These are phyloP conservation scores for Phylloscopus whistleri DNA, from an alignment of 2,113 vertebrate genomes.

Conservation along the genomic window DNA sequence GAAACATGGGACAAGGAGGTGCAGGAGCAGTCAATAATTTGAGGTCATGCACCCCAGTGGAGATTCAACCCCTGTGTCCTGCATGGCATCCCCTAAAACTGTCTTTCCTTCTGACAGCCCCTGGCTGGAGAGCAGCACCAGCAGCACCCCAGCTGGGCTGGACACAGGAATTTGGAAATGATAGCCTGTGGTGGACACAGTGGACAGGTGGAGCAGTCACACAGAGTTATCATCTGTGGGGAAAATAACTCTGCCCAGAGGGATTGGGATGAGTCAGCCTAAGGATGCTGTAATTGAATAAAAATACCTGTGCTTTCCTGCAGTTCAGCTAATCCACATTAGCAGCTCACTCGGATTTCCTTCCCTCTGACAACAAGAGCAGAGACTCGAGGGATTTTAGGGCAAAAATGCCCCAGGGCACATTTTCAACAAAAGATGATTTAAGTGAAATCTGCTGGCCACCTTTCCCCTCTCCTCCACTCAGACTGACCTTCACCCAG, in stretches of 20 bases:
- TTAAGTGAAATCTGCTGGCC: background rate
- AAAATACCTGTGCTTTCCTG: background rate
- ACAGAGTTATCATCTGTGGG: background rate
- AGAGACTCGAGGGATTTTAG: background rate
- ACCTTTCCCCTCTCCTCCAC: background rate
- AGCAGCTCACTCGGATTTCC: background rate
- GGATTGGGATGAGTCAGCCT: background rate
- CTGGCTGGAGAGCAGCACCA: background rate
- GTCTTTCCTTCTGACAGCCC: background rate
- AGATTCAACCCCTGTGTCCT: background rate
- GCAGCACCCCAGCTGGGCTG: background rate
- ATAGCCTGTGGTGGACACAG: background rate
- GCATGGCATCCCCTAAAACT: background rate
- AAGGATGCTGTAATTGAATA: background rate
- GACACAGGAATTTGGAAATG: background rate
- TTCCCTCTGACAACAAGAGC: background rate
- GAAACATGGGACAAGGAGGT: background rate
- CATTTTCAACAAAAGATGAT: background rate
- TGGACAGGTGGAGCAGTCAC: background rate
- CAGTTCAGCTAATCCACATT: background rate
- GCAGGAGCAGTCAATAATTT: background rate
- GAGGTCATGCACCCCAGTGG: background rate
- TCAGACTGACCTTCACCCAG: background rate
- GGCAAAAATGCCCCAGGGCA: background rate
- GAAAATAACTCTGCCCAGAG: background rate